These are phyloP conservation scores for Dioctria linearis DNA, from an alignment of 2,888 invertebrate genomes.

Conservation along the genomic window DNA sequence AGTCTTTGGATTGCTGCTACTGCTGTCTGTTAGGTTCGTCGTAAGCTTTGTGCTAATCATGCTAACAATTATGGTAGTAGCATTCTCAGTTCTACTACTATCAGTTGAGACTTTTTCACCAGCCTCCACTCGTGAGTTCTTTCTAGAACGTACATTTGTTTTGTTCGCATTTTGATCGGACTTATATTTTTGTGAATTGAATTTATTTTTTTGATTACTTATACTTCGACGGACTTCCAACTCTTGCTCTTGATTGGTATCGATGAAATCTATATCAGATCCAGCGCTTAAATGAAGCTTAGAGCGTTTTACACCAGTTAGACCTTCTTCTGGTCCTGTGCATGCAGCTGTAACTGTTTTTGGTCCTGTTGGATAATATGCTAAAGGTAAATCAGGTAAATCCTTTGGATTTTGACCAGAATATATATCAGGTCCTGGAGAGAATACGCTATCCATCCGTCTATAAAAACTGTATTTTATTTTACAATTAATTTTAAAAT, in stretches of 20 bases:
- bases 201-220: conserved; percentile 65
- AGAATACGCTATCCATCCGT: conserved; percentile 68
- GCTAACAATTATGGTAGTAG: conserved; percentile 68
- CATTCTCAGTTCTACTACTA: conserved; percentile 47
- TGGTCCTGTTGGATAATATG: conserved; percentile 72
- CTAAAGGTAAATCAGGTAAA: conserved; percentile 77
- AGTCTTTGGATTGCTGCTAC: conserved; percentile 45
- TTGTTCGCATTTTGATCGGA: conserved; percentile 65
- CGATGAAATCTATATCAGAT: conserved; percentile 82
- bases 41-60: conserved; percentile 64
- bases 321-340: conserved; percentile 87
- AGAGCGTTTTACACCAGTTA: conserved; percentile 80
- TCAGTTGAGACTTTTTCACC: conserved; percentile 15
- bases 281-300: conserved; percentile 79
- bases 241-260: conserved; percentile 72
- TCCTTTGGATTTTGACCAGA: conserved; percentile 82
- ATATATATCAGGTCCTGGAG: conserved; percentile 72
- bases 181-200: conserved; percentile 58
- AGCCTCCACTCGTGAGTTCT: conserved; percentile 66
- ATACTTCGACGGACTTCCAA: conserved; percentile 69
- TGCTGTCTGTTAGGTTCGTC: conserved; percentile 12
- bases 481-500: background rate
- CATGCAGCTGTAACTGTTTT: conserved; percentile 79
- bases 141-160: conserved; percentile 64
- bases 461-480: conserved; percentile 58